Conservation (phyloP, 2,888 invertebrate species). For the Buathra laborator region DNA sequence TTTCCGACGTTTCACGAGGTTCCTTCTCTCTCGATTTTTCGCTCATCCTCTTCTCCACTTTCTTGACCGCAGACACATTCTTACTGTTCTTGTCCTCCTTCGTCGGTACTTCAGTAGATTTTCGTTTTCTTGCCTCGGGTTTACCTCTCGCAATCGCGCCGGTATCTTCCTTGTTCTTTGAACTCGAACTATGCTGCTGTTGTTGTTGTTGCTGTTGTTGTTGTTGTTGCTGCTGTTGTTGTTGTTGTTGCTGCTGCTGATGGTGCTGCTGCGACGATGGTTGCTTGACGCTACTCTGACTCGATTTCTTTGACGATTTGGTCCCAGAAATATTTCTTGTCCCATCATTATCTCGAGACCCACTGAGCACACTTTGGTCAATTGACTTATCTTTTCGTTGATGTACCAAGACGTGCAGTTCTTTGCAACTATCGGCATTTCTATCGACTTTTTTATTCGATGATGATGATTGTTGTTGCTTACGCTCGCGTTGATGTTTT, state of each 20-base stretch:
- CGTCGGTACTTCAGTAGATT: conserved; percentile 80
- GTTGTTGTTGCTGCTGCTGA: conserved; percentile 73
- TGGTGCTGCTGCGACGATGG: conserved; percentile 82
- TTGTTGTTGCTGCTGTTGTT: conserved; percentile 59
- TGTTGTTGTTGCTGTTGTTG: conserved; percentile 62
- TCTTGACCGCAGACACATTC: conserved; percentile 81
- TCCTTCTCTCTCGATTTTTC: conserved; percentile 71
- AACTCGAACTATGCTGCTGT: conserved; percentile 72
- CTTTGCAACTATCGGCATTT: conserved; percentile 64
- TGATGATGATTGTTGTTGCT: conserved; percentile 59
- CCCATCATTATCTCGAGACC: conserved; percentile 85
- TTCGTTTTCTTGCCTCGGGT: conserved; percentile 83
- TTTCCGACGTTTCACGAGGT: conserved; percentile 57
- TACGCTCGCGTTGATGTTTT: conserved; percentile 52
- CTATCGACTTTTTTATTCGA: conserved; percentile 55
- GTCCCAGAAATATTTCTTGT: conserved; percentile 83
- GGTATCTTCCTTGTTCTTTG: conserved; percentile 84
- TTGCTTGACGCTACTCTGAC: conserved; percentile 73
- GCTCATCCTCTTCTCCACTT: conserved; percentile 81
- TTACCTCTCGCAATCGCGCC: conserved; percentile 80
- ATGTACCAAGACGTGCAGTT: conserved; percentile 61
- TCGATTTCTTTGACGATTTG: conserved; percentile 82
- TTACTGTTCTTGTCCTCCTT: conserved; percentile 82
- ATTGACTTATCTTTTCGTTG: conserved; percentile 69
- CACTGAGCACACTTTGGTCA: conserved; percentile 83